Base-by-base conservation (phyloP, 2,113 vertebrate species). In the Epinephelus moara region DNA sequence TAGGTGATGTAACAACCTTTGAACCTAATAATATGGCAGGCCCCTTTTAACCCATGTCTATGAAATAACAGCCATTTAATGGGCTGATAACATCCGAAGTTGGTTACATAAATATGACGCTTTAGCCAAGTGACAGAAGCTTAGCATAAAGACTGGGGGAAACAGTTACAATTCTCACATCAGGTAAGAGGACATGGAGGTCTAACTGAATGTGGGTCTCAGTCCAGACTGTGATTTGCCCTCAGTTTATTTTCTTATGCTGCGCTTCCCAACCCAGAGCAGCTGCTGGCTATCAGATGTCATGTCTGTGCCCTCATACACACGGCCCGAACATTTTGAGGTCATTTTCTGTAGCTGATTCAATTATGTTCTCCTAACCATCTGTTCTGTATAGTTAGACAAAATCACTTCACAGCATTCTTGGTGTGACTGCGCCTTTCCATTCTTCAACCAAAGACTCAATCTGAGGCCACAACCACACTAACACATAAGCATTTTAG, bases 261-360 rank as follows among this genome's bases (percentile, higher is more conserved):
- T 60, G 47, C 23, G 59, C 70, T 87, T 75, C 62, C 60, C 75
- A 45, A 88, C 78, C 70, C 25, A 0, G 9, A 80, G 45, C 88
- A 91, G 91, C 90, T 91, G 91, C 64, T 63, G 76, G 75, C 57
- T 82, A 86, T 90, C 88, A 66, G 68, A 79, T 88, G 79, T 83
- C 91, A 55, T 63, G 85, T 85, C 68, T 79, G 60, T 9, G 71
- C 63, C 83, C 71, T 70, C 45, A 75, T 42, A 77, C 69, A 61
- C 55, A 18, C 2, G 68, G 84, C 81, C 81, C 53, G 64, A 53
- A 74, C 79, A 84, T 62, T 78, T 77, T 57, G 17, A 81, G 80
- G 91, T 92, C 70, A 71, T 67, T 76, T 66, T 33, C 75, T 83
- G 73, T 53, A 49, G 75, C 81, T 84, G 69, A 87, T 88, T 87